Percentiles rank a stretch among this genome's conserved stretches.
Conservation (phyloP, 2,113 vertebrate genomes). For the Lasiurus borealis region DNA sequence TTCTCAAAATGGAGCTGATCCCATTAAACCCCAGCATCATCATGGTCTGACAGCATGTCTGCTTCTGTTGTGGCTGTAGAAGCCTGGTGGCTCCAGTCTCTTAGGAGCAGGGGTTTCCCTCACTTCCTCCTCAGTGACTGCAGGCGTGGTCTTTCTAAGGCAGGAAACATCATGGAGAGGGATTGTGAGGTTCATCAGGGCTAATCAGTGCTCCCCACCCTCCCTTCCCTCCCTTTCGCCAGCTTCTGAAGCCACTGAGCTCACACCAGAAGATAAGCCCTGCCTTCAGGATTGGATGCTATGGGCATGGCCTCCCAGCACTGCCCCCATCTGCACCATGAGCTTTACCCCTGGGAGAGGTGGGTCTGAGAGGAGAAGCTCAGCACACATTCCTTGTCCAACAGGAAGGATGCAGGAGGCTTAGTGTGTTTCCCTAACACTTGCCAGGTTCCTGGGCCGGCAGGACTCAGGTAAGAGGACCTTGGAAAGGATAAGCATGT, state of each 20-base stretch:
- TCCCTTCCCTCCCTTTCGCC: fast-evolving
- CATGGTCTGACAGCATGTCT: fast-evolving
- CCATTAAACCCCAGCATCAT: conserved; percentile 44
- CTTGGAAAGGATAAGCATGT: not conserved
- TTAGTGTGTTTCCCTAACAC: fast-evolving
- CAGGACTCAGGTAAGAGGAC: too few relatives aligned
- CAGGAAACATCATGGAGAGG: not conserved
- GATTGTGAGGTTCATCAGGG: not conserved
- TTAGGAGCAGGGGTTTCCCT: not conserved
- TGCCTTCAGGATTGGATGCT: fast-evolving
- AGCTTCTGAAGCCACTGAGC: not conserved
- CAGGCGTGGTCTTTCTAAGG: not conserved
- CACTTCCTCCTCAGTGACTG: not conserved
- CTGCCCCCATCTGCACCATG: not conserved
- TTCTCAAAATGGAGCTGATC: conserved; percentile 49
- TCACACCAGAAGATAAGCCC: not conserved
- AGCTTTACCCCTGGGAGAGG: not conserved
- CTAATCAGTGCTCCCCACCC: not conserved
- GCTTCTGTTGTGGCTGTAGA: fast-evolving
- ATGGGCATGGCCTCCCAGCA: not conserved
- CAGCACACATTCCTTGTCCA: not conserved
- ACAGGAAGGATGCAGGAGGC: not conserved
- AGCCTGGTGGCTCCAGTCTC: not conserved
- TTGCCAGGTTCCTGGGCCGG: not conserved
- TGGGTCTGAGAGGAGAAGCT: too few relatives aligned